These are phyloP conservation scores for Odontocerum albicorne DNA, from an alignment of 2,888 invertebrate species.

Conservation along the genomic window DNA sequence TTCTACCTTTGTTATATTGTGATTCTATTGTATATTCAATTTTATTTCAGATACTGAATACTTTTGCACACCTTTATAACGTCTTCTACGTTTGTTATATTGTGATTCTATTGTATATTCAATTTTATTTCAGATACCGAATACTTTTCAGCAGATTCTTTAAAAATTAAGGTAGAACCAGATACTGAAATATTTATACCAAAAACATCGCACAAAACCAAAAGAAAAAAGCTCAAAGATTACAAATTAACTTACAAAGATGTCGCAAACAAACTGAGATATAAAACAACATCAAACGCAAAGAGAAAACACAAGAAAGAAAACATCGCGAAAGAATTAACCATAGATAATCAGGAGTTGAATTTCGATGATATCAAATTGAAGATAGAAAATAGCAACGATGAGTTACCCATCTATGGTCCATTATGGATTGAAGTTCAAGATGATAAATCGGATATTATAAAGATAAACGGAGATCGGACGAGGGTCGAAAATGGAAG, in stretches of 20 bases:
- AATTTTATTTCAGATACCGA: neutral
- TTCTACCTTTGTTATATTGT: too few species aligned
- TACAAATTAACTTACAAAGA: neutral
- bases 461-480: neutral
- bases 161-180: conserved; percentile 5
- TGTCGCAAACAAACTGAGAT: neutral
- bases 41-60: too few species aligned
- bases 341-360: neutral
- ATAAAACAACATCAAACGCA: neutral
- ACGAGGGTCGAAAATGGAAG: neutral
- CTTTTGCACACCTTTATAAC: too few species aligned
- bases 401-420: neutral
- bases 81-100: neutral
- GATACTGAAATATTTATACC: neutral
- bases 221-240: neutral
- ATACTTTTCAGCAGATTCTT: neutral
- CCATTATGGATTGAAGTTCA: neutral
- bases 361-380: neutral
- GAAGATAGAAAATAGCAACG: conserved; percentile 7
- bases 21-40: too few species aligned
- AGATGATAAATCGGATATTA: neutral
- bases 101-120: too few species aligned
- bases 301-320: neutral
- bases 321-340: neutral
- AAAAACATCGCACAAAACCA: conserved; percentile 1